Conservation (phyloP, 2,113 vertebrate genomes). For the Pycnonotus jocosus region DNA sequence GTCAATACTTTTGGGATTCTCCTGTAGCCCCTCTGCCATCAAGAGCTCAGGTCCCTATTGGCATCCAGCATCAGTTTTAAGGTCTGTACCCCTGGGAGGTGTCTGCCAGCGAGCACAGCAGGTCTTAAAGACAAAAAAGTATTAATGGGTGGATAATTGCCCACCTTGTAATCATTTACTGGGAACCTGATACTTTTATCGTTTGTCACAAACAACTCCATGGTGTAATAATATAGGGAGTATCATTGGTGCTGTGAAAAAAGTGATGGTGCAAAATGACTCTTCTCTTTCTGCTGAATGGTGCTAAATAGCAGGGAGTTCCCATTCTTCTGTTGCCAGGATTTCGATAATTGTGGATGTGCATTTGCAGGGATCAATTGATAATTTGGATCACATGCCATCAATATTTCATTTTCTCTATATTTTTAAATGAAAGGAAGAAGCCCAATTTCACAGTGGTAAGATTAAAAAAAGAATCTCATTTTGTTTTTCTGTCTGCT, state of each 20-base stretch:
- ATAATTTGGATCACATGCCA: slow-evolving; percentile 52
- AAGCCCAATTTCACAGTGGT: slow-evolving; percentile 48
- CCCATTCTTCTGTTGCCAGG: slow-evolving; percentile 29
- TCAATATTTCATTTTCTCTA: slow-evolving; percentile 61
- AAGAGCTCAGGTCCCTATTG: fast-evolving
- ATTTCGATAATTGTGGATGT: slow-evolving; percentile 56
- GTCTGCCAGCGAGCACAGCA: not conserved
- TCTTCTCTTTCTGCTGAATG: slow-evolving; percentile 25
- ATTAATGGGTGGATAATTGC: slow-evolving; percentile 14
- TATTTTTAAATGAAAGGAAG: slow-evolving; percentile 59
- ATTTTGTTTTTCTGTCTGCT: slow-evolving; percentile 39
- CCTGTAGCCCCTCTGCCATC: not conserved
- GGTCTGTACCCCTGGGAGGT: not conserved
- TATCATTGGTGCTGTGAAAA: slow-evolving; percentile 22
- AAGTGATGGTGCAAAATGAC: slow-evolving; percentile 52
- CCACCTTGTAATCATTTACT: slow-evolving; percentile 23
- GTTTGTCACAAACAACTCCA: not conserved
- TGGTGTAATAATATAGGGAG: not conserved
- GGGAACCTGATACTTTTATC: not conserved
- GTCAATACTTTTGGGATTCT: not conserved
- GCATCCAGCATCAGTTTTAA: not conserved
- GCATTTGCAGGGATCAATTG: slow-evolving; percentile 57
- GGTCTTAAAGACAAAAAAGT: not conserved
- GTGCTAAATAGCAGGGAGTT: slow-evolving; percentile 35
- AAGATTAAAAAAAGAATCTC: slow-evolving; percentile 42